Percentiles rank a stretch among this genome's conserved stretches.
Conservation (phyloP, 2,113 vertebrate genomes). For the western clawed frog (Xenopus tropicalis) region DNA sequence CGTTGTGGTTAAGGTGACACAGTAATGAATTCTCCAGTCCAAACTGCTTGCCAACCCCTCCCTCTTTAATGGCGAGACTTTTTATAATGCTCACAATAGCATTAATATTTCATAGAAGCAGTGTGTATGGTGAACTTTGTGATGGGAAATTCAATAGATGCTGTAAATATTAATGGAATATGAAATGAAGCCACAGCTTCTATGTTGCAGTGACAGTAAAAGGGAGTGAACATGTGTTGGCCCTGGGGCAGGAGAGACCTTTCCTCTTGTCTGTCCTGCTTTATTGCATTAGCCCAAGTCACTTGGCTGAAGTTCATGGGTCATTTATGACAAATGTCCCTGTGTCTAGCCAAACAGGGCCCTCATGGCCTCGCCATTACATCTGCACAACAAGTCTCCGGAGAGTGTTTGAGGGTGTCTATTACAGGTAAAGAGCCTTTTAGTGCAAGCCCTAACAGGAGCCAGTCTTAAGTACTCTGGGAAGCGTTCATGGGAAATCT, state of each 20-base stretch:
- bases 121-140: constrained; percentile 64
- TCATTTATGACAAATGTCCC: constrained; percentile 76
- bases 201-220: constrained; percentile 65
- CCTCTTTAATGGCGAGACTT: constrained; percentile 51
- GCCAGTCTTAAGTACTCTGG: constrained; percentile 27
- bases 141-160: constrained; percentile 69
- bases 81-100: constrained; percentile 60
- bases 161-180: constrained; percentile 82
- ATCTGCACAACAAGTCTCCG: constrained; percentile 64
- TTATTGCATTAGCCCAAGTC: constrained; percentile 69
- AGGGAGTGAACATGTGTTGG: constrained; percentile 65
- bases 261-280: constrained; percentile 65
- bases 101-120: constrained; percentile 72
- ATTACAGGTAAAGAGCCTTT: constrained; percentile 62
- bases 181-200: constrained; percentile 69
- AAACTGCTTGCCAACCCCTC: constrained; percentile 25
- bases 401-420: constrained; percentile 65
- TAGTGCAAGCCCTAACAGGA: constrained; percentile 47
- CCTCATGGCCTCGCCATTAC: constrained; percentile 63
- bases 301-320: constrained; percentile 65
- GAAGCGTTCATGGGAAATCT: background rate
- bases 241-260: constrained; percentile 68
- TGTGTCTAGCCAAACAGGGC: constrained; percentile 67
- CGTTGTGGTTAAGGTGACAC: constrained; percentile 30
- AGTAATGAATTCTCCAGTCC: constrained; percentile 43